Base-by-base conservation (phyloP, 1,140 invertebrate species). In the Meteorus sp. region DNA sequence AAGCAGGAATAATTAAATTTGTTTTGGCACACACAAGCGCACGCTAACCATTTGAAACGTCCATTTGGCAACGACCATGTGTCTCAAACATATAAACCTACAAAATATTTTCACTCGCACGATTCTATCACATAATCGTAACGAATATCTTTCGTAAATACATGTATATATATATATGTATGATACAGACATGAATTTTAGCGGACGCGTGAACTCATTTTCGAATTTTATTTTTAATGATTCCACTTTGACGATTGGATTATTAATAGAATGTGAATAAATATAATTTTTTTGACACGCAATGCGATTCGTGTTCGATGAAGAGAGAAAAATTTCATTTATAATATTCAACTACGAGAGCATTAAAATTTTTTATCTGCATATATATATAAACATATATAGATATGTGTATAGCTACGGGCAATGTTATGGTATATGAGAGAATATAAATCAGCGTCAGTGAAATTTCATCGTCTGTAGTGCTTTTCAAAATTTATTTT, bases 1-100 rank as follows among this genome's bases (percentile, higher is more conserved):
- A 63, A 63, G 61, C 61, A 63, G 56, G 61, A 59, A 63, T 63
- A 63, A 63, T 63, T 63, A 63, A 63, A 63, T 50, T 58, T 33
- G n/a, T n/a, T 53, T 56, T 63, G 61, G 61, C 61, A 63, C 56
- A 55, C 50, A 59, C 47, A 33, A 25, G 13, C 27, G 27, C 9
- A n/a, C 27, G 20, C 45, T 50, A n/a, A n/a, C n/a, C 20, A 25
- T 48, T 57, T 31, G 9, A 37, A 57, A 25, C 44, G 37, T 52
- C 48, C 48, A 59, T 59, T 59, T 59, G 56, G 56, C 56, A 59
- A 59, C 48, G 39, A 31, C 39, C 51, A 23, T n/a, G 27, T 29
- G 27, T 29, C 27, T 56, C 31, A 29, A 25, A 15, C 35, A 29
- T 27, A 59, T 59, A 59, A 59, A 52, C 37, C 48, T 39, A 59